Evolutionary conservation across 1,140 invertebrate genomes (phyloP), one percentile per base, ranked within the genome.

Genomic region (Eurosta solidaginis): DNA sequence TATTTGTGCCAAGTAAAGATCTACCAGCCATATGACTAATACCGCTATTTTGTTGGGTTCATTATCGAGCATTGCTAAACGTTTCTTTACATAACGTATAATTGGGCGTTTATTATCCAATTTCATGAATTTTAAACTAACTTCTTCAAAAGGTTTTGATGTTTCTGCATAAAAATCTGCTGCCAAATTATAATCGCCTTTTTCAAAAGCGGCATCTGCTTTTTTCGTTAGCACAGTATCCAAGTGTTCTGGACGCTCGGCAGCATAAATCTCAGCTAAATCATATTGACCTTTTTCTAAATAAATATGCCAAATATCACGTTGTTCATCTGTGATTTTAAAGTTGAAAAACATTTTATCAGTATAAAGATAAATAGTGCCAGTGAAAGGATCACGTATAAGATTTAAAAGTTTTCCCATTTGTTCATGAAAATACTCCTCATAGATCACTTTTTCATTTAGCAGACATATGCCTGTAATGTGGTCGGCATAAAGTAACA

Each of bases 21-120:
- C 97, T 6, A 97, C 92, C 59, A 98, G 91, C 97, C 97, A 99
- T 44, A 97, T 91, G 0, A 97, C 93, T 33, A 98, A 90, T 92
- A 98, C 96, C 50, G 95, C 93, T 88, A 98, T 93, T 0, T 94
- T 96, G 82, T 79, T 40, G 4, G 49, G 93, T 78, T 93, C 91
- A 1, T 89, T 87, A 36, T 89, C 88, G 44, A 92, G 82, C 14
- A 88, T 88, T 14, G 90, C 88, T 14, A 92, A 82, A 83, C 94
- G 92, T 83, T 93, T 93, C 45, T 92, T 90, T 9, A 99, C 88
- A 86, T 96, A 98, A 20, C 93, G 92, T 88, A 96, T 96, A 36
- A 99, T 88, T 1, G 97, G 94, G 83, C 95, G 92, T 77, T 95
- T 93, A 85, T 98, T 91, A 74, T 93, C 91, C 5, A 94, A 90